A percentile compares a stretch with the other conserved stretches of the same genome.
Conservation (phyloP, 2,797 vertebrate species). For the Botia almorhae region DNA sequence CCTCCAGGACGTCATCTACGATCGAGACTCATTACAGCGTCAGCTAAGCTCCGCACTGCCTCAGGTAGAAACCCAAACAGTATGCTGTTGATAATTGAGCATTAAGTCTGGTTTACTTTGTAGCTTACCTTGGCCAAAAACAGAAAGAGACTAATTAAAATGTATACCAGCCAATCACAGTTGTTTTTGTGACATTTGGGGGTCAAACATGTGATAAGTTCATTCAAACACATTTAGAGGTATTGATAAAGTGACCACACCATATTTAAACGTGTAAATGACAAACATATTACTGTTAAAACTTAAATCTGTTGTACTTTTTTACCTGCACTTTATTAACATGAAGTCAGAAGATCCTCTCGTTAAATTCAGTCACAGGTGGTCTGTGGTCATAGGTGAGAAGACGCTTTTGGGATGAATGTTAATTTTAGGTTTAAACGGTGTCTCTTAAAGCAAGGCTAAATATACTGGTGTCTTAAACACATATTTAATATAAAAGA, state of each 20-base stretch:
- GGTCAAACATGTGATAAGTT: neutral
- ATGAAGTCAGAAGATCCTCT: neutral
- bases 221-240: too few species aligned
- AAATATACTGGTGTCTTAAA: too few species aligned
- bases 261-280: too few species aligned
- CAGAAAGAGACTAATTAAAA: neutral
- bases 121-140: neutral
- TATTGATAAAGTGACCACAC: too few species aligned
- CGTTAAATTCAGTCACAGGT: neutral
- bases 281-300: too few species aligned
- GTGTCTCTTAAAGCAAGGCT: too few species aligned
- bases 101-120: neutral
- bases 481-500: too few species aligned
- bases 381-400: neutral
- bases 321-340: too few species aligned
- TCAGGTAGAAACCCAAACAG: conserved; percentile 79
- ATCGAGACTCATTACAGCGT: conserved; percentile 94
- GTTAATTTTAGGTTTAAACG: neutral
- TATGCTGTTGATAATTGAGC: neutral
- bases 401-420: neutral
- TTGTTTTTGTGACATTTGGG: neutral
- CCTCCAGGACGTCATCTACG: conserved; percentile 96
- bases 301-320: too few species aligned
- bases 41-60: conserved; percentile 97
- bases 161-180: neutral